Conservation (phyloP, 2,888 invertebrate genomes). For the Nymphalis urticae region DNA sequence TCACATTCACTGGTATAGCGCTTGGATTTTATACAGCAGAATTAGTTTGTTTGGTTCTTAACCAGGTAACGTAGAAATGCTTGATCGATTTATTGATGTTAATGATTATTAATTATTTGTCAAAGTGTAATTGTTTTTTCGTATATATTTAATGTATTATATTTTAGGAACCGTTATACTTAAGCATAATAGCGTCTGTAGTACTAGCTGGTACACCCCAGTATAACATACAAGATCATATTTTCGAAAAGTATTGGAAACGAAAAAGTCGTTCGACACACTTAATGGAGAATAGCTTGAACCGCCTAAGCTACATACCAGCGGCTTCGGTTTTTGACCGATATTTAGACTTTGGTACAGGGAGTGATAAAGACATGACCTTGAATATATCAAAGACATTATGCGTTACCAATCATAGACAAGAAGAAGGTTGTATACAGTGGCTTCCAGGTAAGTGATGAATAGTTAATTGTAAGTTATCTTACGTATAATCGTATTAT, state of each 20-base stretch:
- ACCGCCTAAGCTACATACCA: conserved; percentile 61
- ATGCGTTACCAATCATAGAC: conserved; percentile 71
- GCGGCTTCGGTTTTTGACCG: conserved; percentile 69
- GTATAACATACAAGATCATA: conserved; percentile 58
- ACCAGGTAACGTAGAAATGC: conserved; percentile 58
- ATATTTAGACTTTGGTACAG: conserved; percentile 70
- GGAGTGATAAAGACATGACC: conserved; percentile 61
- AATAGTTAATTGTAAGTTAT: background rate
- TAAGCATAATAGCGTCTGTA: conserved; percentile 63
- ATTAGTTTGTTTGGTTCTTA: conserved; percentile 68
- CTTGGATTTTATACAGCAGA: conserved; percentile 70
- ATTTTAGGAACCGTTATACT: conserved; percentile 63
- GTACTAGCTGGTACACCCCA: conserved; percentile 59
- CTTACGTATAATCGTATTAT: background rate
- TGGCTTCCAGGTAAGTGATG: conserved; percentile 66
- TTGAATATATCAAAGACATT: conserved; percentile 72
- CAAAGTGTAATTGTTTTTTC: background rate
- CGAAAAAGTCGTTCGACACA: conserved; percentile 57
- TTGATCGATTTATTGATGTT: background rate
- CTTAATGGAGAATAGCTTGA: conserved; percentile 73
- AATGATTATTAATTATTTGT: no score
- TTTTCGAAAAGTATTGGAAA: conserved; percentile 60
- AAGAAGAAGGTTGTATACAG: conserved; percentile 66
- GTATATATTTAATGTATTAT: background rate
- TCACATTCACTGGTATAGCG: conserved; percentile 64